Conservation (phyloP, 2,888 invertebrate species). For the Chouioia cunea region DNA sequence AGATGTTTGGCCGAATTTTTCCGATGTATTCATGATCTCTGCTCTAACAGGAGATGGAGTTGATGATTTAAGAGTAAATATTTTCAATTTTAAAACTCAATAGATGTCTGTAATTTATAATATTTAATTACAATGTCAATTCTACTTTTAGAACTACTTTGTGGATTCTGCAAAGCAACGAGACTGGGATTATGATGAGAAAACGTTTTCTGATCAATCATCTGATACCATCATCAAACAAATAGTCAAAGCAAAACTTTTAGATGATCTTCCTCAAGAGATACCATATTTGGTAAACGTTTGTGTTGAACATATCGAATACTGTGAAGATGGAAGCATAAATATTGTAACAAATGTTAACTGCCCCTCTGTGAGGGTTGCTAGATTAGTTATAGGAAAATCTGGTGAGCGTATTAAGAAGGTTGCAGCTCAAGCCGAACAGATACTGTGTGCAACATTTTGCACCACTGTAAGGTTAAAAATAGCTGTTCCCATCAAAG, state of each 20-base stretch:
- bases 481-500: slow-evolving; percentile 47
- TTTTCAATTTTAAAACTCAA: slow-evolving; percentile 6
- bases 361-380: slow-evolving; percentile 75
- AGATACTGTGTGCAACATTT: slow-evolving; percentile 57
- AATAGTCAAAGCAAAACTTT: slow-evolving; percentile 84
- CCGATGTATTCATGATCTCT: slow-evolving; percentile 92
- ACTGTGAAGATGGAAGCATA: slow-evolving; percentile 72
- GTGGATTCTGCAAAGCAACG: slow-evolving; percentile 76
- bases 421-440: slow-evolving; percentile 69
- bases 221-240: slow-evolving; percentile 78
- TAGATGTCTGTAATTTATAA: background rate
- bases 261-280: slow-evolving; percentile 87
- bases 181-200: slow-evolving; percentile 77
- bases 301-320: slow-evolving; percentile 77
- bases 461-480: slow-evolving; percentile 56
- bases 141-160: slow-evolving; percentile 76
- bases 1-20: slow-evolving; percentile 82
- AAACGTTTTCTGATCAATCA: slow-evolving; percentile 81
- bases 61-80: slow-evolving; percentile 76
- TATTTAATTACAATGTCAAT: slow-evolving; percentile 8
- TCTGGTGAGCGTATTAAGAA: slow-evolving; percentile 78
- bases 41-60: slow-evolving; percentile 84
- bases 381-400: slow-evolving; percentile 77
- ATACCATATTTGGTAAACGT: slow-evolving; percentile 84
- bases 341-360: slow-evolving; percentile 74